phyloP scores from a whole-genome alignment of 2,113 vertebrate genomes.

The Naja naja region DNA sequence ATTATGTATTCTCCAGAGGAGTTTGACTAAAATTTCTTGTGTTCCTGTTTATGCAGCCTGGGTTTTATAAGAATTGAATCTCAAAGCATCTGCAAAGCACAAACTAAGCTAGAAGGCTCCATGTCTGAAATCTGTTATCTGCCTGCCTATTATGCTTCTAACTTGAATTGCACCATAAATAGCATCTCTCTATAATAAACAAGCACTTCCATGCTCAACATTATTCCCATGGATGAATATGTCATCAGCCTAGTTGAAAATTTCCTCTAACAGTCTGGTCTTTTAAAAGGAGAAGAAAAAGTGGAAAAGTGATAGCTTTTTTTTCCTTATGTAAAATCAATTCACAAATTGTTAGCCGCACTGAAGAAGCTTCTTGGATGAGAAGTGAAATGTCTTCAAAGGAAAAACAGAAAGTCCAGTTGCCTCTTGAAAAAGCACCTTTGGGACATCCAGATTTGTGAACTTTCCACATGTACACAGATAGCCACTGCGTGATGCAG shows the following conservation, averaged over 20 bases:
- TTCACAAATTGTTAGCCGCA: background rate
- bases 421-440: too few relatives aligned
- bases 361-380: too few relatives aligned
- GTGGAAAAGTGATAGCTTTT: background rate
- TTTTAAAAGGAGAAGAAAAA: background rate
- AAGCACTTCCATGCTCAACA: background rate
- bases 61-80: background rate
- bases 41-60: background rate
- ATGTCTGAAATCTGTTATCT: background rate
- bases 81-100: background rate
- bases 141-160: conserved; percentile 4
- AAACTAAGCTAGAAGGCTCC: background rate
- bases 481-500: background rate
- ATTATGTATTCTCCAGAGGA: background rate
- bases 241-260: background rate
- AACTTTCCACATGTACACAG: background rate
- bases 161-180: background rate
- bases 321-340: background rate
- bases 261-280: background rate
- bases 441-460: background rate
- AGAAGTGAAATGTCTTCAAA: too few relatives aligned
- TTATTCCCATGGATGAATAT: background rate
- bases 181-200: background rate
- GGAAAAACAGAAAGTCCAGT: too few relatives aligned
- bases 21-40: background rate